phyloP scores from a whole-genome alignment of 2,888 invertebrate species.

The Alitta virens region DNA sequence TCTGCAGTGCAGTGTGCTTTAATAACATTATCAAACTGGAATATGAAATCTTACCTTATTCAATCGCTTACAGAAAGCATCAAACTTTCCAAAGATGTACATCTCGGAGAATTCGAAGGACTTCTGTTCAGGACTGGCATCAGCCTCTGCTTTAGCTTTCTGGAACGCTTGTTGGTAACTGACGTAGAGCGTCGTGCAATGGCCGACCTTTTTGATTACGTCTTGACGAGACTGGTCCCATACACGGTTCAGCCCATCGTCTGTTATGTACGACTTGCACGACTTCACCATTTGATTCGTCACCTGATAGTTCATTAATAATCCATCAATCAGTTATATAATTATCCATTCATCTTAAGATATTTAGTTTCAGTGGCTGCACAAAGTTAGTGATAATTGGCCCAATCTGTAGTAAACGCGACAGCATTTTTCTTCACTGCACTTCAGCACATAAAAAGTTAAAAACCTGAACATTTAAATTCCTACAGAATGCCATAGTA shows the following conservation, averaged over 20 bases:
- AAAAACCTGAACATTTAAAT: too few relatives aligned
- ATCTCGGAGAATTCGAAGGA: constrained; percentile 55
- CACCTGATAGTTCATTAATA: too few relatives aligned
- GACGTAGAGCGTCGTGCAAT: constrained; percentile 60
- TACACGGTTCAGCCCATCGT: constrained; percentile 38
- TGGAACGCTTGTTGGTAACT: constrained; percentile 65
- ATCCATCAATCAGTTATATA: too few relatives aligned
- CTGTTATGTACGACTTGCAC: constrained; percentile 49
- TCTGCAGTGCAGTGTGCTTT: too few relatives aligned
- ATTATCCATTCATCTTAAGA: too few relatives aligned
- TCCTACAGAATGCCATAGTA: too few relatives aligned
- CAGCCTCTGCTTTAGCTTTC: constrained; percentile 56
- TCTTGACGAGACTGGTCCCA: constrained; percentile 45
- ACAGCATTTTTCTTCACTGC: too few relatives aligned
- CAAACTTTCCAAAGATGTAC: constrained; percentile 57
- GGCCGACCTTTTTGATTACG: constrained; percentile 58
- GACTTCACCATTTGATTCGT: constrained; percentile 57
- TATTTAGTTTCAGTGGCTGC: too few relatives aligned
- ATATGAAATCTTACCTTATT: constrained; percentile 42
- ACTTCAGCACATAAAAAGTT: too few relatives aligned
- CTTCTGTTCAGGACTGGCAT: constrained; percentile 41
- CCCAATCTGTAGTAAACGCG: too few relatives aligned
- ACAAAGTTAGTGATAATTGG: too few relatives aligned
- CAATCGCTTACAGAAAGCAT: constrained; percentile 50
- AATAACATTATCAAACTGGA: too few relatives aligned